Evolutionary conservation across 2,888 invertebrate species (phyloP).

Genomic region (Clanis bilineata): DNA sequence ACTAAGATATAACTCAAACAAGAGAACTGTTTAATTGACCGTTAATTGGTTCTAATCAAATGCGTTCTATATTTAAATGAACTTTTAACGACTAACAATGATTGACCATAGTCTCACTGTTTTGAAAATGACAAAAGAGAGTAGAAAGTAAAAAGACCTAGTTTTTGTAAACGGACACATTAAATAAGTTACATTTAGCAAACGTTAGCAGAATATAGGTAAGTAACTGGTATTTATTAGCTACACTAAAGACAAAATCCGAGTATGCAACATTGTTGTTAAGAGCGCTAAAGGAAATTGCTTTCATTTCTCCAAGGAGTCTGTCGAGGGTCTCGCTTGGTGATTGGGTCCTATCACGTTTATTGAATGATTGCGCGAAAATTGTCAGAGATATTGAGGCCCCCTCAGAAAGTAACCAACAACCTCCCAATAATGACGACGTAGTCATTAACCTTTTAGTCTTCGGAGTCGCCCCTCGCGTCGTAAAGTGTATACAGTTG

Average conservation of each 20-base stretch:
- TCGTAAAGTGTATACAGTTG: constrained; percentile 1
- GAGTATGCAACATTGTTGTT: constrained; percentile 18
- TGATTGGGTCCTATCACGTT: constrained; percentile 75
- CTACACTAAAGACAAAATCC: constrained; percentile 4
- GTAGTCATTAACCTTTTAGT: constrained; percentile 65
- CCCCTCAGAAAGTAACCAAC: constrained; percentile 59
- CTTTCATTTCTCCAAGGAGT: constrained; percentile 71
- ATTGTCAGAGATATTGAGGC: constrained; percentile 66
- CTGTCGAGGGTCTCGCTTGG: constrained; percentile 66
- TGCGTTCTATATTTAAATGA: constrained; percentile 79
- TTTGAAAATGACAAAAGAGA: not conserved
- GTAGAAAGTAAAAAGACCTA: not conserved
- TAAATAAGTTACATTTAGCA: not conserved
- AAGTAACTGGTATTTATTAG: too few relatives aligned
- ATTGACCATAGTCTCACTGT: not conserved
- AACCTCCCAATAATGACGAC: constrained; percentile 55
- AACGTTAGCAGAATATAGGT: not conserved
- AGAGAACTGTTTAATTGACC: constrained; percentile 74
- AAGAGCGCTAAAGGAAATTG: constrained; percentile 41
- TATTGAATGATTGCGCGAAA: constrained; percentile 82
- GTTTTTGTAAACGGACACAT: not conserved
- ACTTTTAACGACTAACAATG: constrained; percentile 66
- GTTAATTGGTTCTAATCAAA: constrained; percentile 80
- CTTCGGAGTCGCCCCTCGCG: constrained; percentile 33
- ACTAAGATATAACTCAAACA: constrained; percentile 58